Conservation (phyloP, 2,888 invertebrate genomes). For the Troilus luridus region DNA sequence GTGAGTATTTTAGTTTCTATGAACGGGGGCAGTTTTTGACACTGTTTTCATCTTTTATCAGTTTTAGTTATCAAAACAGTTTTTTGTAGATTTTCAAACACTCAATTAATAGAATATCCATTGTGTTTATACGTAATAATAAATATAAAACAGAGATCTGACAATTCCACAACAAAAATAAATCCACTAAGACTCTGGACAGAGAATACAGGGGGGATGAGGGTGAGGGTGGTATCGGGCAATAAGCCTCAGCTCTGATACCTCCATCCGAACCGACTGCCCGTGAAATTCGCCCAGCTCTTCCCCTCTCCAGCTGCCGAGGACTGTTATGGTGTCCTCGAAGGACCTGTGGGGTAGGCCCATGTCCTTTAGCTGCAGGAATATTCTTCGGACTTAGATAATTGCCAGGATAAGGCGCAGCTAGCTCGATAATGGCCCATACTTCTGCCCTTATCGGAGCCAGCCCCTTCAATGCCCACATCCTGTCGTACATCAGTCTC, state of each 20-base stretch:
- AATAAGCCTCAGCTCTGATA: not conserved
- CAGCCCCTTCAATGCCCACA: not conserved
- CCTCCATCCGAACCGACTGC: slow-evolving; percentile 35
- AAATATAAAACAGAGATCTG: not conserved
- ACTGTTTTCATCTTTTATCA: too few relatives aligned
- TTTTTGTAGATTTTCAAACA: too few relatives aligned
- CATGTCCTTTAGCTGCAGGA: not conserved
- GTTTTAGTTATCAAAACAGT: too few relatives aligned
- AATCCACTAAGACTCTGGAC: not conserved
- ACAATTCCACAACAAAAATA: not conserved
- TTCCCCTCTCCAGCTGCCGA: not conserved
- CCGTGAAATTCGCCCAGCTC: slow-evolving; percentile 20
- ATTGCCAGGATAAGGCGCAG: slow-evolving; percentile 2
- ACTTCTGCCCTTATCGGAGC: slow-evolving; percentile 20
- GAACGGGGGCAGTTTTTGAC: too few relatives aligned
- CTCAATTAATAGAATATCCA: too few relatives aligned
- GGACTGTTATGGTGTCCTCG: not conserved
- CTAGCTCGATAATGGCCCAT: slow-evolving; percentile 4
- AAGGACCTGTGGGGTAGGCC: not conserved
- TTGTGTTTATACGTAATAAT: too few relatives aligned
- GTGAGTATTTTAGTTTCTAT: too few relatives aligned
- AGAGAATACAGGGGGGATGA: not conserved
- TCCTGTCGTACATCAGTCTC: not conserved
- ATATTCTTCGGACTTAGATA: not conserved
- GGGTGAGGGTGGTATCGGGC: not conserved